phyloP scores from a whole-genome alignment of 64 coral and sea anemone genomes.

The Montipora capricornis region DNA sequence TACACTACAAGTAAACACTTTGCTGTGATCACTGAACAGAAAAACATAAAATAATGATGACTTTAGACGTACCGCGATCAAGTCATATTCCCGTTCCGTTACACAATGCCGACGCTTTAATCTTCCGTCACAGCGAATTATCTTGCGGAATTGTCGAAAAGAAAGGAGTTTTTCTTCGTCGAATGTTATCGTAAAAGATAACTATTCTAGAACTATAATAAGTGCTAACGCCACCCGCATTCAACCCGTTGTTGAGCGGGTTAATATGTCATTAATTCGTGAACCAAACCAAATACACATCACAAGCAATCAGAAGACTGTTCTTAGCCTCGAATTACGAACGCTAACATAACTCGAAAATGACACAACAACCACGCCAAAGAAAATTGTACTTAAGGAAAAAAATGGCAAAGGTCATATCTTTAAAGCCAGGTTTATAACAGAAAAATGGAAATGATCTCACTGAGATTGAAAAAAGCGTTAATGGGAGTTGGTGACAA shows the following conservation, averaged over 20 bases:
- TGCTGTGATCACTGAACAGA: neutral
- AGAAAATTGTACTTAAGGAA: neutral
- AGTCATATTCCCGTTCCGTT: neutral
- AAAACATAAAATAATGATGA: neutral
- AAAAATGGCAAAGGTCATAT: neutral
- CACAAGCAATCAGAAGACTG: too few species aligned
- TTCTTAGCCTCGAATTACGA: too few species aligned
- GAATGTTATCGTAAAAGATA: neutral
- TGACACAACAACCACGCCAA: neutral
- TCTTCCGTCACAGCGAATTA: neutral
- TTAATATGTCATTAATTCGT: neutral
- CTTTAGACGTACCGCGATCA: neutral
- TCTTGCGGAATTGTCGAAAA: neutral
- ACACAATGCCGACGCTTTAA: neutral
- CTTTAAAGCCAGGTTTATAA: neutral
- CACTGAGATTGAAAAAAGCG: neutral
- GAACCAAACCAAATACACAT: neutral
- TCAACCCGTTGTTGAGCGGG: constrained; percentile 17
- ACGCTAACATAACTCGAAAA: neutral
- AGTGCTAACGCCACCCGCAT: neutral
- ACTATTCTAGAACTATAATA: neutral
- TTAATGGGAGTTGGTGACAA: neutral
- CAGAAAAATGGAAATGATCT: too few species aligned
- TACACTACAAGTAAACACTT: neutral
- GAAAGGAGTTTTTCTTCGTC: neutral